Evolutionary conservation across 2,113 vertebrate species (phyloP), one percentile per base, ranked within the genome.

Genomic region (Hippocampus abdominalis): DNA sequence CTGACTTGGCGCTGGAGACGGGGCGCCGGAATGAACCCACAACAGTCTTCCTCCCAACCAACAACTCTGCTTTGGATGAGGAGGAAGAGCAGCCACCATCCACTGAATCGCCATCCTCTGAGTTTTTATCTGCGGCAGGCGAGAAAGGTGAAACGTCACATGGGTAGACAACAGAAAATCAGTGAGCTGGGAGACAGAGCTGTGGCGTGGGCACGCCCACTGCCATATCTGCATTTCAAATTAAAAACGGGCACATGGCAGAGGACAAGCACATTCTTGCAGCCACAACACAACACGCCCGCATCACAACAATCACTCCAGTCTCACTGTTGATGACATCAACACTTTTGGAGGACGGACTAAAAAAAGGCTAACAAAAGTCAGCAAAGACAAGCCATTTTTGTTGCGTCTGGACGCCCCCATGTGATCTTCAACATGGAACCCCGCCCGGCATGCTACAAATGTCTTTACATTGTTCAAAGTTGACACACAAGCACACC

Each of bases 91-190:
- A 93, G 51, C 94, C 96, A 20, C 95, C 95, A 72, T 98, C 96
- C 91, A 95, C 92, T 0, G 96, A 99, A 79, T 98, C 97, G 79
- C 98, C 96, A 88, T 99, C 97, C 29, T 98, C 96, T 68, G 98
- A 95, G 89, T 93, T 96, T 83, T 97, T 98, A 91, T 98, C 97
- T 99, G 89, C 1, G n/a, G 59, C 61, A 69, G 62, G 69, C 0
- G 25, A 18, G 3, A 21, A 8, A 42, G 8, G 27, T 54, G 42
- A 62, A 51, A 23, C 18, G 32, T 36, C 46, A 49, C 16, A 39
- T 21, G 15, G 40, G 64, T 53, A n/a, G 63, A 25, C 48, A 8
- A 66, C 7, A 2, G 67, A 12, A 27, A 16, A 8, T 69, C 25
- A 0, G 46, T 32, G 15, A 60, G 16, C 21, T 23, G 32, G 36